A percentile compares a stretch with the other conserved stretches of the same genome.
Conservation (phyloP, 2,797 vertebrate genomes). For the Valencia hispanica region DNA sequence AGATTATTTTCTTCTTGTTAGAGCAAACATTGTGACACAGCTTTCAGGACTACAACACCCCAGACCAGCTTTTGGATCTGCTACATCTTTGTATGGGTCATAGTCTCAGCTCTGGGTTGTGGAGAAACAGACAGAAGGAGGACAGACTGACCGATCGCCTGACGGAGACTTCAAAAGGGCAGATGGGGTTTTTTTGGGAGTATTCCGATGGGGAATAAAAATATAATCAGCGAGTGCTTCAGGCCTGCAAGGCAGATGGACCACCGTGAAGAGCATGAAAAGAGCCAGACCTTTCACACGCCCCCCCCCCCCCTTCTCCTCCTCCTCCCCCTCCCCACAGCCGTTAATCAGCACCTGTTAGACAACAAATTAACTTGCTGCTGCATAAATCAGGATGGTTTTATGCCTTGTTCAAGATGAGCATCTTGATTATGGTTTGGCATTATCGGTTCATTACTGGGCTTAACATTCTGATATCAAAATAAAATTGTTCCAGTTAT, state of each 20-base stretch:
- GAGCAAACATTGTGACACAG: not conserved
- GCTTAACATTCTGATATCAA: slow-evolving; percentile 19
- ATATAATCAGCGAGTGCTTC: slow-evolving; percentile 28
- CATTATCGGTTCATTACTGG: slow-evolving; percentile 58
- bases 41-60: not conserved
- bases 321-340: slow-evolving; percentile 10
- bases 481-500: not conserved
- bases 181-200: slow-evolving; percentile 33
- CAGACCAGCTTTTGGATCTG: not conserved
- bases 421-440: slow-evolving; percentile 52
- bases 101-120: not conserved
- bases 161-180: slow-evolving; percentile 33
- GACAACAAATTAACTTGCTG: slow-evolving; percentile 77
- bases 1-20: not conserved
- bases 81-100: not conserved
- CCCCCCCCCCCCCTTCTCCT: slow-evolving; percentile 4
- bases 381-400: slow-evolving; percentile 66
- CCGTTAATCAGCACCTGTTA: slow-evolving; percentile 73
- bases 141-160: slow-evolving; percentile 30
- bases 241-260: slow-evolving; percentile 54
- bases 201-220: slow-evolving; percentile 17
- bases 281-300: slow-evolving; percentile 48
- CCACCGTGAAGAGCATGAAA: slow-evolving; percentile 67
- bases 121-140: slow-evolving; percentile 29
- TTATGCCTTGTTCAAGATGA: slow-evolving; percentile 66